A percentile compares a stretch with the other conserved stretches of the same genome.
phyloP scores from a whole-genome alignment of 92 coral and sea anemone genomes.

The Plumapathes pennacea region DNA sequence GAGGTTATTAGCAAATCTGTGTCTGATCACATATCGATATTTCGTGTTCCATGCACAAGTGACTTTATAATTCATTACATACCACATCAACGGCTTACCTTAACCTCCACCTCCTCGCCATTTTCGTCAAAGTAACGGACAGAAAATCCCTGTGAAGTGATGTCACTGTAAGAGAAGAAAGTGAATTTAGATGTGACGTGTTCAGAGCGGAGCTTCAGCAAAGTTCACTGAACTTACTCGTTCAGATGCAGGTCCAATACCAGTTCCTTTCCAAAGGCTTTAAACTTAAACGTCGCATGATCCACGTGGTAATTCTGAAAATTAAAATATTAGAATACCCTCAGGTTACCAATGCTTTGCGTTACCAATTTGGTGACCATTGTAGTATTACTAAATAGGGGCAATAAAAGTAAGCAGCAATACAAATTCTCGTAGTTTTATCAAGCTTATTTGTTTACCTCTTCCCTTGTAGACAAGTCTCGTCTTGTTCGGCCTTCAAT shows the following conservation, averaged over 20 bases:
- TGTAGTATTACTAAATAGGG: no score
- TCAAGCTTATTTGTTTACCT: slow-evolving; percentile 1
- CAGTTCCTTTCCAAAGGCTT: slow-evolving; percentile 44
- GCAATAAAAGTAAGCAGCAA: no score
- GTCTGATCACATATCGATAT: no score
- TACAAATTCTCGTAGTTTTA: not conserved
- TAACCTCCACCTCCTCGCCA: slow-evolving; percentile 9
- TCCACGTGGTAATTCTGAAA: slow-evolving; percentile 18
- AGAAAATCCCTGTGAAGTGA: slow-evolving; percentile 12
- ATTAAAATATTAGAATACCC: not conserved
- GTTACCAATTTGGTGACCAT: not conserved
- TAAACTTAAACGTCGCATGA: slow-evolving; percentile 16
- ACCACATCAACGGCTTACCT: no score
- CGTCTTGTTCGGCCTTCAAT: slow-evolving; percentile 21
- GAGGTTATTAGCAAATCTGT: no score
- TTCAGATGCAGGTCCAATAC: slow-evolving; percentile 32
- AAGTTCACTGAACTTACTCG: slow-evolving; percentile 29
- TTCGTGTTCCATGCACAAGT: no score
- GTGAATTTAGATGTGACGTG: not conserved
- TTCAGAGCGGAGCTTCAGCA: not conserved
- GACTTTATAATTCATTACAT: no score
- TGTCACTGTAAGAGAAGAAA: not conserved
- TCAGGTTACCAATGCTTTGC: not conserved
- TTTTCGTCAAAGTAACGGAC: slow-evolving; percentile 25
- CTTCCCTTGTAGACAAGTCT: slow-evolving; percentile 10